Conservation (phyloP, 2,888 invertebrate species). For the Allygus modestus region DNA sequence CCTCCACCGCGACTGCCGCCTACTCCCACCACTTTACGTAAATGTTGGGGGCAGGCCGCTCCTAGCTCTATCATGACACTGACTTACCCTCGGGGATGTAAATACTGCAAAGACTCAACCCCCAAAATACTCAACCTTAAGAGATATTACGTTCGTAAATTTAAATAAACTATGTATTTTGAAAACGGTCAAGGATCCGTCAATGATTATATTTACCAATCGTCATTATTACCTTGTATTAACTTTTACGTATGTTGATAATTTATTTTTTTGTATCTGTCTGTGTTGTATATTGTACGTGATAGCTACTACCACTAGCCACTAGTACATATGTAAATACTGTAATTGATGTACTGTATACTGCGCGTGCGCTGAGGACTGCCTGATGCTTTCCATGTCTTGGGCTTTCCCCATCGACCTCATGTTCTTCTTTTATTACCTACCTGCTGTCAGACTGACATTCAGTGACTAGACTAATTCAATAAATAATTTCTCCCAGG, state of each 20-base stretch:
- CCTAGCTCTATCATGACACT: neutral
- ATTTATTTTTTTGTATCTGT: slow-evolving; percentile 38
- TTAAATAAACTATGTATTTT: neutral
- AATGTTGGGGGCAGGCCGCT: neutral
- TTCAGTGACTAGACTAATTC: too few species aligned
- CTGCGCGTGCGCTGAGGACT: slow-evolving; percentile 11
- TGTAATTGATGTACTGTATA: slow-evolving; percentile 18
- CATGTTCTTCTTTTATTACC: slow-evolving; percentile 14
- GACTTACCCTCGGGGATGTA: neutral
- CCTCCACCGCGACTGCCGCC: neutral
- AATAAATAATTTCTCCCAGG: too few species aligned
- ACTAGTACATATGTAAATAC: slow-evolving; percentile 49
- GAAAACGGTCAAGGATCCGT: neutral
- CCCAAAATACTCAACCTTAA: slow-evolving; percentile 41
- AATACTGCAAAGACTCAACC: slow-evolving; percentile 28
- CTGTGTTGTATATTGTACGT: slow-evolving; percentile 34
- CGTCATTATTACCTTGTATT: slow-evolving; percentile 23
- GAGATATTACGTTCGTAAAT: slow-evolving; percentile 7
- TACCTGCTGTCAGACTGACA: slow-evolving; percentile 18
- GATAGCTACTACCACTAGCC: slow-evolving; percentile 53
- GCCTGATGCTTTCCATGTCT: slow-evolving; percentile 29
- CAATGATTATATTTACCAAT: slow-evolving; percentile 34
- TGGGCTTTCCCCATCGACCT: slow-evolving; percentile 33
- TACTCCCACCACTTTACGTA: slow-evolving; percentile 35
- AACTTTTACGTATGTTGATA: slow-evolving; percentile 48